Conservation (phyloP, 2,113 vertebrate genomes). For the Engraulis encrasicolus region DNA sequence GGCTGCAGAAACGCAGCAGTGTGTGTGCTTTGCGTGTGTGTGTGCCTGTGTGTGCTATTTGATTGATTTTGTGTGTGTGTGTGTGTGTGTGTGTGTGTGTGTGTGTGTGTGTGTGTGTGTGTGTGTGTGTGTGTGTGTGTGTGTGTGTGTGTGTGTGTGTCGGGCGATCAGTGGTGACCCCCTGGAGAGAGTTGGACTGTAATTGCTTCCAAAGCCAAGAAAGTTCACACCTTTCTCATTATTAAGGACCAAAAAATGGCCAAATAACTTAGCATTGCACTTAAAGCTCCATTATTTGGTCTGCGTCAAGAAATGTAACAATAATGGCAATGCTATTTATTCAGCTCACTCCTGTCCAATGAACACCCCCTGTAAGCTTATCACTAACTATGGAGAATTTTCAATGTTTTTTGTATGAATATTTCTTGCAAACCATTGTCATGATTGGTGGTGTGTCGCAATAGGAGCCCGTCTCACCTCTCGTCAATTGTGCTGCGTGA, state of each 20-base stretch:
- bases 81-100: neutral
- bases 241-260: neutral
- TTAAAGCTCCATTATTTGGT: neutral
- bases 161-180: conserved; percentile 52
- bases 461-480: neutral
- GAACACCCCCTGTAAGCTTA: neutral
- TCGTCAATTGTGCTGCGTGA: neutral
- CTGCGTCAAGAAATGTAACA: neutral
- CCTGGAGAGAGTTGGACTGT: conserved; percentile 50
- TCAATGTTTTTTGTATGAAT: neutral
- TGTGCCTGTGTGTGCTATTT: too few relatives aligned
- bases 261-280: neutral
- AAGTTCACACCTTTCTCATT: conserved; percentile 18
- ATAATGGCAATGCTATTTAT: too few relatives aligned
- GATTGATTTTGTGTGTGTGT: neutral
- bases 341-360: neutral
- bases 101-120: neutral
- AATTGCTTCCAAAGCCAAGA: conserved; percentile 61
- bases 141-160: neutral
- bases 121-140: too few relatives aligned
- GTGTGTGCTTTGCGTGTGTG: neutral
- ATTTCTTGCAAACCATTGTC: neutral
- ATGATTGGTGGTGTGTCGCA: too few relatives aligned
- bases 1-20: neutral
- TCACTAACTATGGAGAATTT: neutral